Evolutionary conservation across 2,113 vertebrate genomes (phyloP), one percentile per base, ranked within the genome.

Genomic region (Pyxicephalus adspersus): DNA sequence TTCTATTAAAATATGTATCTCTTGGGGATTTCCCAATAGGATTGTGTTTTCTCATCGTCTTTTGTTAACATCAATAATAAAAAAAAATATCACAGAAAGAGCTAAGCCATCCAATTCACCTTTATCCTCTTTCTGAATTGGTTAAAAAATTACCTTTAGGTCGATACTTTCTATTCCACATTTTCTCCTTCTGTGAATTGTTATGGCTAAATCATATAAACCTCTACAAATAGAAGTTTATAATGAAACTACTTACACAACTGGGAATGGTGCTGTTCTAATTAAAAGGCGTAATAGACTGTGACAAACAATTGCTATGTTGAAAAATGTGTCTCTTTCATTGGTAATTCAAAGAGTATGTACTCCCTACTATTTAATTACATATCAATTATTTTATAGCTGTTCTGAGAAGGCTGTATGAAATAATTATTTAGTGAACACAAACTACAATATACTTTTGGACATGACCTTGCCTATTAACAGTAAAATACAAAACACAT

Each of bases 11-110:
- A 75, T 82, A 82, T 65, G 80, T 75, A 82, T 82, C 80, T 82
- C 80, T 75, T 75, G 80, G 80, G 80, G 80, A 75, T 82, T 82
- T 82, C 80, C 80, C 80, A 82, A 82, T 74, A 82, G 80, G 80
- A 75, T 82, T 82, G 80, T 82, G 80, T 82, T 82, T 63, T 67
- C 71, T 65, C 70, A 75, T 70, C 54, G 34, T 82, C 80, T 82
- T 75, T 82, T 82, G 80, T 82, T 82, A 82, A 82, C 29, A 31
- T 82, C 61, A 58, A 82, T 74, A 75, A 74, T 74, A 75, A 82
- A 75, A 82, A 81, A 74, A 65, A 73, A 51, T 75, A 75, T 74
- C 80, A 82, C 80, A 82, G 75, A 82, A 82, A 82, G 71, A 82
- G 71, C 80, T 81, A 82, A 82, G 80, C 71, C 71, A 82, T 82